phyloP scores from a whole-genome alignment of 2,888 invertebrate species.

The Cerastoderma edule region DNA sequence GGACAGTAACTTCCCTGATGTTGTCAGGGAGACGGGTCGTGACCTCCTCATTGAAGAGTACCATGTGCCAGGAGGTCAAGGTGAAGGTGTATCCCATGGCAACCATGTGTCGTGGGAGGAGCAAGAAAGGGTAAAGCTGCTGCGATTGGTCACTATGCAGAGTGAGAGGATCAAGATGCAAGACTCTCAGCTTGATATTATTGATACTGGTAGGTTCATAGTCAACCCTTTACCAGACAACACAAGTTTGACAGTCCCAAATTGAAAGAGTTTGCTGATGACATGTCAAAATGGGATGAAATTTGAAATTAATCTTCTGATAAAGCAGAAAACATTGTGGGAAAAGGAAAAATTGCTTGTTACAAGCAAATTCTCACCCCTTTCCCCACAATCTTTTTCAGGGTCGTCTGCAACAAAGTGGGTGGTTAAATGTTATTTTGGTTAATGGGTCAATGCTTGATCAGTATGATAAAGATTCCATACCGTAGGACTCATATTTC shows the following conservation, averaged over 20 bases:
- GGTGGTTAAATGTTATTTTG: too few relatives aligned
- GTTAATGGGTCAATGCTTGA: too few relatives aligned
- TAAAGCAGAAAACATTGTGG: background rate
- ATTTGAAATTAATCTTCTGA: too few relatives aligned
- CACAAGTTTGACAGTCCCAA: too few relatives aligned
- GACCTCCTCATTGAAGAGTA: slow-evolving; percentile 67
- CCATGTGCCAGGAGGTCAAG: slow-evolving; percentile 62
- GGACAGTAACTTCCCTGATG: slow-evolving; percentile 82
- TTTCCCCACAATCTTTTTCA: background rate
- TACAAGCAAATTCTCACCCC: background rate
- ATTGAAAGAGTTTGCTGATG: too few relatives aligned
- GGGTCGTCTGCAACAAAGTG: too few relatives aligned
- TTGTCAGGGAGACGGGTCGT: slow-evolving; percentile 60
- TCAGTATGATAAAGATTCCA: too few relatives aligned
- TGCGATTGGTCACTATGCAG: slow-evolving; percentile 95
- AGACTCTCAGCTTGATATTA: slow-evolving; percentile 94
- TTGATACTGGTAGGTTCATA: slow-evolving; percentile 75
- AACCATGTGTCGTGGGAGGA: slow-evolving; percentile 54
- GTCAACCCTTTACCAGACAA: background rate
- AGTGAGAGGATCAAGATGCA: slow-evolving; percentile 94
- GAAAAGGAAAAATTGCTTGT: slow-evolving; percentile 14
- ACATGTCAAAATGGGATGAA: too few relatives aligned
- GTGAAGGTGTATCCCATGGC: slow-evolving; percentile 44
- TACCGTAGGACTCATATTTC: too few relatives aligned
- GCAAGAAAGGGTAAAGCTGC: slow-evolving; percentile 84